Base-by-base conservation (phyloP, 2,888 invertebrate species). In the Mayetiola destructor region DNA sequence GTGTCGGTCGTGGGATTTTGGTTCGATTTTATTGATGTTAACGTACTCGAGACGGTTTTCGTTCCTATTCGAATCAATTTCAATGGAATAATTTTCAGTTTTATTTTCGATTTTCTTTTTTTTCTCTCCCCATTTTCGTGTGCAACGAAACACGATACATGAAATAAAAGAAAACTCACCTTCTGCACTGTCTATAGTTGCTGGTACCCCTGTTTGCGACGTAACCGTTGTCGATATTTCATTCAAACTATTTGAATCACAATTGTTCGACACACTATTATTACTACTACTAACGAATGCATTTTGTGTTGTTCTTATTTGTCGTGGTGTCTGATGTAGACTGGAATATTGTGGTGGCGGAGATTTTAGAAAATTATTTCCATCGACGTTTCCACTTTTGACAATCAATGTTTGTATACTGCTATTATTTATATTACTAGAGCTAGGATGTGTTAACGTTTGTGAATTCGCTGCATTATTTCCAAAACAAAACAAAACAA, bases 271-370 rank as follows among this genome's bases (percentile, higher is more conserved):
- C 37, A 37, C n/a, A 37, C 37, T 37, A 37, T 37, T 37, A 37
- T 16, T 42, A 42, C 23, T 42, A 23, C 42, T 42, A 10, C 42
- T 42, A 42, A 42, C 42, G 23, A 42, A 42, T 42, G 42, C 42
- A 42, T 42, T 42, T 42, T 42, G 42, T 14, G n/a, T n/a, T n/a
- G 42, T 42, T 42, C 42, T 42, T 23, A 42, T 42, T 42, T 42
- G 42, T 42, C 42, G 42, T 42, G 21, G 21, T 23, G 42, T 6
- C 42, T 42, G 42, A 6, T 42, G 42, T 12, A 42, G 23, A 23
- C 23, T 21, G 42, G 42, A 42, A 42, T 23, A 42, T 42, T 23
- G 42, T 42, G 21, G 39, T 39, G 39, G 23, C 20, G 39, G 39
- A 8, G 42, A 42, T 42, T 21, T 42, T 3, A 42, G 23, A 42